Evolutionary conservation across 2,797 vertebrate genomes (phyloP).

Genomic region (Choloepus didactylus): DNA sequence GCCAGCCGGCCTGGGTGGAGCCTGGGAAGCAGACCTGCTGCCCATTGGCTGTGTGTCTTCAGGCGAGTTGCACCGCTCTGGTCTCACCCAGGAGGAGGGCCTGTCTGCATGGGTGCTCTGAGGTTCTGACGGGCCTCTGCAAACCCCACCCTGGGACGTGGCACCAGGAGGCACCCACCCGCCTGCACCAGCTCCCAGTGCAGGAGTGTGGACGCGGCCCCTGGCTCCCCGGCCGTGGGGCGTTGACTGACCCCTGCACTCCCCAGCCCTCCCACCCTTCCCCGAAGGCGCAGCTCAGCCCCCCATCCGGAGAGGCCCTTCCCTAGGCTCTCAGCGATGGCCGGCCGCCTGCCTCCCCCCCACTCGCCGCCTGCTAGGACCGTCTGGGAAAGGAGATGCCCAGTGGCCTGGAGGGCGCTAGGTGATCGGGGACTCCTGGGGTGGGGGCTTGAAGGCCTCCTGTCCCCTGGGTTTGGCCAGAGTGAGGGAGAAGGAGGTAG

Average conservation of each 20-base stretch:
- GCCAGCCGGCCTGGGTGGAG: not conserved
- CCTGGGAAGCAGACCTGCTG: not conserved
- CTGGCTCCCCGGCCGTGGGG: not conserved
- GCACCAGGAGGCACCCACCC: too few species aligned
- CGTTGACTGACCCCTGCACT: not conserved
- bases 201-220: not conserved
- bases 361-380: too few species aligned
- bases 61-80: not conserved
- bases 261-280: not conserved
- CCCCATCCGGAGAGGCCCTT: too few species aligned
- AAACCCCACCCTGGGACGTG: not conserved
- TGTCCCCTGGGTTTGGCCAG: not conserved
- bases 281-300: too few species aligned
- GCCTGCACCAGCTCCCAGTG: not conserved
- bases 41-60: not conserved
- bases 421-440: not conserved
- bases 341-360: too few species aligned
- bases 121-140: not conserved
- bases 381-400: too few species aligned
- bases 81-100: not conserved
- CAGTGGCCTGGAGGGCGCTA: too few species aligned
- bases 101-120: not conserved
- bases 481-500: not conserved
- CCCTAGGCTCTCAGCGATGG: too few species aligned
- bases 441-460: too few species aligned